These are phyloP conservation scores for Drosophila heteroneura DNA, from an alignment of 2,888 invertebrate genomes.

Conservation along the genomic window DNA sequence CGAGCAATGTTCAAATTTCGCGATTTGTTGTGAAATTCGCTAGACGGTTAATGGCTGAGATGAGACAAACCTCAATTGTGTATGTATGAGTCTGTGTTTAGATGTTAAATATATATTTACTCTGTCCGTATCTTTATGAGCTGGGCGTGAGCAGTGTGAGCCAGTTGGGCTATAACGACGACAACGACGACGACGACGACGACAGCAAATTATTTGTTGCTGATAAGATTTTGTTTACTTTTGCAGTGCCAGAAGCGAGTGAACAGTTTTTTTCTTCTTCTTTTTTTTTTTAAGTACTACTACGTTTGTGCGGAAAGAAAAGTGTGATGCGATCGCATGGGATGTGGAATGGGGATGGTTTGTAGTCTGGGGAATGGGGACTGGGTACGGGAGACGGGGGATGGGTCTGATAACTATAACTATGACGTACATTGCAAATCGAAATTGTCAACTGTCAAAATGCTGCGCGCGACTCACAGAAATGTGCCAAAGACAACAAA, in stretches of 20 bases:
- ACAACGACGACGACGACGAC: constrained; percentile 16
- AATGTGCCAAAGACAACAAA: constrained; percentile 24
- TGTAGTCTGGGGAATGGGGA: neutral
- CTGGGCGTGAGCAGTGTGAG: constrained; percentile 61
- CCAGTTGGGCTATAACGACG: constrained; percentile 31
- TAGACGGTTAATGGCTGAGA: constrained; percentile 34
- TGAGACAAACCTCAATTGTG: constrained; percentile 51
- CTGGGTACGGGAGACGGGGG: neutral
- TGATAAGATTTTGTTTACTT: constrained; percentile 59
- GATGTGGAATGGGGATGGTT: neutral
- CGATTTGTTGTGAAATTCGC: constrained; percentile 62
- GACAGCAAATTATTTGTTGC: constrained; percentile 21
- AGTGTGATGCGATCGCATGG: constrained; percentile 30
- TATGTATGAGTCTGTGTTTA: constrained; percentile 19
- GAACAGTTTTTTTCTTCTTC: constrained; percentile 4
- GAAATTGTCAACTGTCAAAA: constrained; percentile 33
- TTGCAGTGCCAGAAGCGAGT: constrained; percentile 20
- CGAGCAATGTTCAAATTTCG: constrained; percentile 48
- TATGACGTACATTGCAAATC: constrained; percentile 46
- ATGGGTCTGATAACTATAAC: constrained; percentile 31
- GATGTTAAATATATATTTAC: constrained; percentile 8
- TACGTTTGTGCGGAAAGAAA: constrained; percentile 21
- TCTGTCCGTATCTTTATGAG: constrained; percentile 62
- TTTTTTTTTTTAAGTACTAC: constrained; percentile 2
- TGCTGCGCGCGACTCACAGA: constrained; percentile 19